phyloP scores from a whole-genome alignment of 2,797 vertebrate genomes.

The Microctenopoma steveboyesi region DNA sequence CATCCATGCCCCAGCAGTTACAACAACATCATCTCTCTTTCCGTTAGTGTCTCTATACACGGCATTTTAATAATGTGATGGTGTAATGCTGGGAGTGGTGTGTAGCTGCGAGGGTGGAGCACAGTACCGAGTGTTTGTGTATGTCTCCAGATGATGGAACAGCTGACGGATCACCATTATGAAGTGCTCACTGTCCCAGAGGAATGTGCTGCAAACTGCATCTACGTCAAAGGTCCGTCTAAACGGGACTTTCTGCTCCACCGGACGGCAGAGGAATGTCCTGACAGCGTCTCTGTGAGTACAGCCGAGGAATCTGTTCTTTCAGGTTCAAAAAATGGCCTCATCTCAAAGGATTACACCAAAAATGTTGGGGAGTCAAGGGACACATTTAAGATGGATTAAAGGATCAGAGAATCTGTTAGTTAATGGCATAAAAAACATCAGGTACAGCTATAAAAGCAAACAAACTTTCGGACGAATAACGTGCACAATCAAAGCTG shows the following conservation, averaged over 20 bases:
- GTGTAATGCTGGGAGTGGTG: constrained; percentile 37
- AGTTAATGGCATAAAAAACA: too few relatives aligned
- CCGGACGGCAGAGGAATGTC: constrained; percentile 87
- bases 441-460: neutral
- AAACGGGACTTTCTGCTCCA: constrained; percentile 88
- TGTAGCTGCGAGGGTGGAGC: neutral
- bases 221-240: constrained; percentile 86
- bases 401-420: too few relatives aligned
- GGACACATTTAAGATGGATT: too few relatives aligned
- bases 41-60: constrained; percentile 10
- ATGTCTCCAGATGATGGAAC: constrained; percentile 88
- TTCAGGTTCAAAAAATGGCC: too few relatives aligned
- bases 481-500: neutral
- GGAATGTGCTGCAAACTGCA: constrained; percentile 88
- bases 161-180: constrained; percentile 92
- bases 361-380: neutral
- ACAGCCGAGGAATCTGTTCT: neutral
- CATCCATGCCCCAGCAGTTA: too few relatives aligned
- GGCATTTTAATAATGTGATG: constrained; percentile 27
- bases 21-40: too few relatives aligned
- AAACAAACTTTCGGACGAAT: neutral
- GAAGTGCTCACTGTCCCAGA: constrained; percentile 89
- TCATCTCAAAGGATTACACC: neutral
- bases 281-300: constrained; percentile 85
- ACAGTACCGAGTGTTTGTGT: constrained; percentile 22